Evolutionary conservation across 2,797 vertebrate genomes (phyloP).

Genomic region (Craterocephalus amniculus): DNA sequence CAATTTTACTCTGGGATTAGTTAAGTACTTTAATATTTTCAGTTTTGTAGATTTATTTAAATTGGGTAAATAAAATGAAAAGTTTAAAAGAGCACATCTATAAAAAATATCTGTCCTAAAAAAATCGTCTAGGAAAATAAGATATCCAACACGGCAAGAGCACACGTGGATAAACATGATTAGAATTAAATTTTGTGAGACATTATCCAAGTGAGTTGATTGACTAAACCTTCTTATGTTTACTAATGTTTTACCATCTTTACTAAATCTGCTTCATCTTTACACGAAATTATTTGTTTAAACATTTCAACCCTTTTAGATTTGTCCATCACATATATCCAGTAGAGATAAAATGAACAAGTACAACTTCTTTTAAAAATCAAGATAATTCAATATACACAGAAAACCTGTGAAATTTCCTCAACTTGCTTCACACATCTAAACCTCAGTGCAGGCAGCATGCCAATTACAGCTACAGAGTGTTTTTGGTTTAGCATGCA

Average conservation of each 20-base stretch:
- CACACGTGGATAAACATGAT: background rate
- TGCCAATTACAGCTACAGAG: conserved; percentile 9
- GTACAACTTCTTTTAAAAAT: too few relatives aligned
- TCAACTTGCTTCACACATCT: background rate
- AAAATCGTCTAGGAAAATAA: background rate
- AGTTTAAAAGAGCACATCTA: too few relatives aligned
- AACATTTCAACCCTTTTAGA: background rate
- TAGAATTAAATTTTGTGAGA: background rate
- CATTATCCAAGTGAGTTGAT: background rate
- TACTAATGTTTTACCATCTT: background rate
- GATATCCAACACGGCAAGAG: background rate
- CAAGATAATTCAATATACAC: too few relatives aligned
- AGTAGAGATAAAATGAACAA: background rate
- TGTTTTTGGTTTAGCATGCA: conserved; percentile 16
- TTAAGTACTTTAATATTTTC: too few relatives aligned
- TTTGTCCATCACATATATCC: too few relatives aligned
- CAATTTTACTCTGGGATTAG: too few relatives aligned
- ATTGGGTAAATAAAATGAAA: too few relatives aligned
- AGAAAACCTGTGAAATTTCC: too few relatives aligned
- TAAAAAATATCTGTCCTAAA: too few relatives aligned
- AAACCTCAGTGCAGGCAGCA: conserved; percentile 12
- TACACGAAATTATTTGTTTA: background rate
- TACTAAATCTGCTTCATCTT: too few relatives aligned
- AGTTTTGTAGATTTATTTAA: too few relatives aligned
- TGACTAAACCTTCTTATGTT: background rate